Conservation (phyloP, 2,888 invertebrate species). For the Drosophila neotestacea region DNA sequence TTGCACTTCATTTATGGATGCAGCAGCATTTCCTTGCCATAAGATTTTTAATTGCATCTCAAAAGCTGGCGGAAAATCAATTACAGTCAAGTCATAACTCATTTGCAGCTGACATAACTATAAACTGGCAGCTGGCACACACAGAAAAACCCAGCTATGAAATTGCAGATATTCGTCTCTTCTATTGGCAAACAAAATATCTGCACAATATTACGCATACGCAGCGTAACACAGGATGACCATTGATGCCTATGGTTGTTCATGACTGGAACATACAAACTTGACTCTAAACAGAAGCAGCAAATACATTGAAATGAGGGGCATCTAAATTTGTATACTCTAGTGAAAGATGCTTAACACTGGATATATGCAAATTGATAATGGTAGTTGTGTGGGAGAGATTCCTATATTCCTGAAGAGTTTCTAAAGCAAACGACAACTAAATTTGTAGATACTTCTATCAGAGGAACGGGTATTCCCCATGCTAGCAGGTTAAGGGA, state of each 20-base stretch:
- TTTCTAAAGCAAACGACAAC: background rate
- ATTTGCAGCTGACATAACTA: conserved; percentile 49
- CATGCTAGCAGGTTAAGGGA: background rate
- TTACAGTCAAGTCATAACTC: conserved; percentile 30
- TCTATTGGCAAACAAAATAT: conserved; percentile 42
- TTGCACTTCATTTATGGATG: conserved; percentile 35
- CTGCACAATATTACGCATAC: conserved; percentile 50
- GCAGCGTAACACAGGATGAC: conserved; percentile 9
- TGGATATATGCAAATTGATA: background rate
- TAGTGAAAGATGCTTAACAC: background rate
- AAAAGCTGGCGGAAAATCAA: conserved; percentile 45
- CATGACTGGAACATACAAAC: background rate
- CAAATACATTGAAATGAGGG: background rate
- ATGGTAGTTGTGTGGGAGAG: background rate
- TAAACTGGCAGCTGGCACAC: conserved; percentile 42
- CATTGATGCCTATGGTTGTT: background rate
- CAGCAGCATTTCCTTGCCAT: conserved; percentile 11
- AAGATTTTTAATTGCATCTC: conserved; percentile 50
- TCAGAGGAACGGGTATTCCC: background rate
- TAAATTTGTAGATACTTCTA: background rate
- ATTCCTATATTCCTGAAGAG: background rate
- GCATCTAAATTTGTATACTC: background rate
- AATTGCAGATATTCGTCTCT: conserved; percentile 54
- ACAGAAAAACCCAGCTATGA: conserved; percentile 16
- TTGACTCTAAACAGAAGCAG: conserved; percentile 6